Evolutionary conservation across 2,113 vertebrate genomes (phyloP).

Genomic region (Uria lomvia): DNA sequence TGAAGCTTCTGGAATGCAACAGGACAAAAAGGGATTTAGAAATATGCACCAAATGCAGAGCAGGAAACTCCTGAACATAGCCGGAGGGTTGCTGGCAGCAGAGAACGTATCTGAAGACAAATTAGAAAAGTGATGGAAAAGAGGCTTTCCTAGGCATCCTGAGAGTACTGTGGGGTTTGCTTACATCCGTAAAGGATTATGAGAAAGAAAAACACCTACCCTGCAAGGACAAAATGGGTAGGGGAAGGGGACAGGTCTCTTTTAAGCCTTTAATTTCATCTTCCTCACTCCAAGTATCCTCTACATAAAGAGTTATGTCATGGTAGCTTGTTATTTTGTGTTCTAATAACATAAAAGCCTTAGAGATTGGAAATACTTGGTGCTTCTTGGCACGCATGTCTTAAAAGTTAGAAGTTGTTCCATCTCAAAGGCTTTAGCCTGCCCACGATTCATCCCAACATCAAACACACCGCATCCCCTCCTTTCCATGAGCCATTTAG

Average conservation of each 20-base stretch:
- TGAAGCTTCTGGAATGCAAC: background rate
- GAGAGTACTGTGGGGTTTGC: background rate
- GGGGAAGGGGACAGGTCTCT: background rate
- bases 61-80: background rate
- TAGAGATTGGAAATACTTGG: conserved; percentile 10
- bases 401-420: background rate
- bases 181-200: background rate
- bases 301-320: background rate
- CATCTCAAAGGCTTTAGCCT: conserved; percentile 25
- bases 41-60: background rate
- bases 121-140: background rate
- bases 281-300: background rate
- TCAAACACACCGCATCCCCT: background rate
- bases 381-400: background rate
- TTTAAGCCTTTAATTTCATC: background rate
- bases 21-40: background rate
- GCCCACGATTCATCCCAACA: background rate
- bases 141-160: background rate
- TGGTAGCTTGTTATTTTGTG: background rate
- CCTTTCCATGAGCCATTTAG: background rate
- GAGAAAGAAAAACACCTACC: background rate
- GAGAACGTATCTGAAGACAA: background rate
- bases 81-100: background rate
- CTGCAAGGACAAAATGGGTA: background rate
- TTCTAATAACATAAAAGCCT: background rate